Evolutionary conservation across 2,888 invertebrate species (phyloP).

Genomic region (Limenitis camilla): DNA sequence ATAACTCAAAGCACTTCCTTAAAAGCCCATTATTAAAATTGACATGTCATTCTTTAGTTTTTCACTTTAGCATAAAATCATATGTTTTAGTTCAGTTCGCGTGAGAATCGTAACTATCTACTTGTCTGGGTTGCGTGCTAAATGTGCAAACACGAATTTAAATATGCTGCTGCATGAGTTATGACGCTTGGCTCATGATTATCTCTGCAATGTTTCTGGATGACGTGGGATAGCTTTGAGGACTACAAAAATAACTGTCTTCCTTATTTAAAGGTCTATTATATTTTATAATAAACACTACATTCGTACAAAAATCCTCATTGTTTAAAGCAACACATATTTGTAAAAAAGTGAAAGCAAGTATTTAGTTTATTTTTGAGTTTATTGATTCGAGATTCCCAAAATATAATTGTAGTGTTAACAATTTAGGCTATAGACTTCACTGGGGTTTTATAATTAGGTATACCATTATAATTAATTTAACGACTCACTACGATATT

Average conservation of each 20-base stretch:
- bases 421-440: too few relatives aligned
- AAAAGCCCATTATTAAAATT: conserved; percentile 7
- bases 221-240: conserved; percentile 20
- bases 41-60: conserved; percentile 10
- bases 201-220: conserved; percentile 40
- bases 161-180: conserved; percentile 38
- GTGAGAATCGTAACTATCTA: conserved; percentile 43
- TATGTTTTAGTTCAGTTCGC: conserved; percentile 35
- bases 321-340: too few relatives aligned
- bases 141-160: conserved; percentile 49
- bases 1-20: not conserved
- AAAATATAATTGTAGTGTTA: too few relatives aligned
- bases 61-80: conserved; percentile 22
- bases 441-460: too few relatives aligned
- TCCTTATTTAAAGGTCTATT: too few relatives aligned
- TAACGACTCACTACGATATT: too few relatives aligned
- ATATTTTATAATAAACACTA: too few relatives aligned
- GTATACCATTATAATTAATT: too few relatives aligned
- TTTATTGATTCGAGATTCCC: too few relatives aligned
- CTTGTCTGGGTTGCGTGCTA: conserved; percentile 47
- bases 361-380: too few relatives aligned
- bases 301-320: too few relatives aligned
- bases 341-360: too few relatives aligned
- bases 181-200: conserved; percentile 45
- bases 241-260: not conserved